These are phyloP conservation scores for Thymelicus sylvestris DNA, from an alignment of 2,888 invertebrate genomes.

Conservation along the genomic window DNA sequence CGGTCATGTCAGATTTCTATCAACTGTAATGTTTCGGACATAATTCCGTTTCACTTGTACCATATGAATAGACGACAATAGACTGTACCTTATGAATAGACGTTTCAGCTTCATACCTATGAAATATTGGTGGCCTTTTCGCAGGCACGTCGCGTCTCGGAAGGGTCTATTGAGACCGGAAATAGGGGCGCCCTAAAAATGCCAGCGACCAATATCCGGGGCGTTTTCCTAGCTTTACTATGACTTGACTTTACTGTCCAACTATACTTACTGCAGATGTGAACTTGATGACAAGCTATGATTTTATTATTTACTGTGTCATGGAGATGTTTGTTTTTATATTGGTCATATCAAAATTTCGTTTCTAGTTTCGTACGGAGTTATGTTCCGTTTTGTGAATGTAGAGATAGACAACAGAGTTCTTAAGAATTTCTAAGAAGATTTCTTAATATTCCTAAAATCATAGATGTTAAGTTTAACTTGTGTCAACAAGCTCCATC, in stretches of 20 bases:
- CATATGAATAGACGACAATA: neutral
- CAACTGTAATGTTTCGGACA: neutral
- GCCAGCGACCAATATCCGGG: constrained; percentile 3
- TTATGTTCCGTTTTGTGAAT: too few relatives aligned
- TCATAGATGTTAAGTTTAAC: too few relatives aligned
- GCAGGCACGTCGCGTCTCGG: neutral
- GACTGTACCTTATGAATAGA: neutral
- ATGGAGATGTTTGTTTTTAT: too few relatives aligned
- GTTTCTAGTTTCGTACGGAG: too few relatives aligned
- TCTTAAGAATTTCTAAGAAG: too few relatives aligned
- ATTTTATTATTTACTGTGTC: too few relatives aligned
- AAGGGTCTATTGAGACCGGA: neutral
- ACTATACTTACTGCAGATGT: neutral
- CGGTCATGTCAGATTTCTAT: neutral
- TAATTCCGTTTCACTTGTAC: neutral
- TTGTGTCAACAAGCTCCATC: too few relatives aligned
- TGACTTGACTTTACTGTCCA: neutral
- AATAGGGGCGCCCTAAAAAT: constrained; percentile 9
- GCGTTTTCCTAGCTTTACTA: neutral
- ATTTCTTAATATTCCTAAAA: too few relatives aligned
- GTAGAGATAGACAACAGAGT: too few relatives aligned
- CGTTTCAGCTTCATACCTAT: neutral
- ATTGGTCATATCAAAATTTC: too few relatives aligned
- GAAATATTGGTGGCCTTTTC: neutral
- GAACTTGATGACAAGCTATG: neutral